Evolutionary conservation across 2,797 vertebrate species (phyloP).

Genomic region (Channallabes apus): DNA sequence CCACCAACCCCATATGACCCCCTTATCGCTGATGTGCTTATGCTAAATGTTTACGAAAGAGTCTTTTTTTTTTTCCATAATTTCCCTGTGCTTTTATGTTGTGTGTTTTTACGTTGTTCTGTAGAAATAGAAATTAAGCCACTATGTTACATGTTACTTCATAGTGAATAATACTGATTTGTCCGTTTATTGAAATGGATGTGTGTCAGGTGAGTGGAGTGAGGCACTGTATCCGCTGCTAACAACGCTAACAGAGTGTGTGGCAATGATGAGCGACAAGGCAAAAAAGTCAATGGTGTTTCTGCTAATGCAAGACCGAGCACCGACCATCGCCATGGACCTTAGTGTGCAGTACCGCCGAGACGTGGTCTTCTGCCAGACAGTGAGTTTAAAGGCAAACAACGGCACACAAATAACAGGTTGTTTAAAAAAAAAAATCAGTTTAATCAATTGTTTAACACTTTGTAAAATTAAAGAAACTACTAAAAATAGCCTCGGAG

Average conservation of each 20-base stretch:
- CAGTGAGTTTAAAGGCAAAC: conserved; percentile 69
- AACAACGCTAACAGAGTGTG: conserved; percentile 86
- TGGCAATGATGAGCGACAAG: conserved; percentile 91
- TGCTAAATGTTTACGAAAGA: conserved; percentile 39
- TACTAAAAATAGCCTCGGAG: too few species aligned
- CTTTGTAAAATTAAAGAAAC: neutral
- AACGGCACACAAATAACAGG: neutral
- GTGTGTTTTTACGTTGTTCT: conserved; percentile 7
- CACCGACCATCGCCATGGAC: conserved; percentile 83
- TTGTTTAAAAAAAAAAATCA: neutral
- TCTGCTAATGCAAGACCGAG: conserved; percentile 87
- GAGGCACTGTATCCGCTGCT: conserved; percentile 87
- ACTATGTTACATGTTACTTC: neutral
- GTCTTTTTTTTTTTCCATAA: conserved; percentile 8
- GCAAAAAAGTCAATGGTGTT: conserved; percentile 92
- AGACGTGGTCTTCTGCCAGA: conserved; percentile 90
- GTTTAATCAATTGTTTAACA: neutral
- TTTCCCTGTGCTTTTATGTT: conserved; percentile 34
- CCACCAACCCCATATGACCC: conserved; percentile 62
- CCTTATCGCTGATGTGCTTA: conserved; percentile 55
- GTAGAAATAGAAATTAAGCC: neutral
- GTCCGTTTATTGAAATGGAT: conserved; percentile 33
- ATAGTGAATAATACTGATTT: neutral
- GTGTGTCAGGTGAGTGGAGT: conserved; percentile 83
- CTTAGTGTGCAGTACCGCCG: conserved; percentile 86